These are phyloP conservation scores for Kryptolebias marmoratus DNA, from an alignment of 2,113 vertebrate species.

Conservation along the genomic window DNA sequence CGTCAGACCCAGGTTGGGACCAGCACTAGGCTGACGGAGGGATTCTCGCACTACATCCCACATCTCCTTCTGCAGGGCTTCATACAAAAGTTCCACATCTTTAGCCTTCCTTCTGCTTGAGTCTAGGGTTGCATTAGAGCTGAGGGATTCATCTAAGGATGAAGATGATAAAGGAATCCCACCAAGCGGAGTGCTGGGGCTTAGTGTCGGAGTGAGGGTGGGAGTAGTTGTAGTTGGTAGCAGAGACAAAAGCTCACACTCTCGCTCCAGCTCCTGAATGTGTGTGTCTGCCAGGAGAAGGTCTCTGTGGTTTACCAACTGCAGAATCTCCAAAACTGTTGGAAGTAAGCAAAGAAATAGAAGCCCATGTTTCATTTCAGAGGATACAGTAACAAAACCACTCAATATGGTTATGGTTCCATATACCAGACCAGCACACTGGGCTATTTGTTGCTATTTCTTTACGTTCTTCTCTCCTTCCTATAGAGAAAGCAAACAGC, in stretches of 20 bases:
- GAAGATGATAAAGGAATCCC: constrained; percentile 31
- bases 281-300: constrained; percentile 87
- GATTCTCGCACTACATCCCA: constrained; percentile 88
- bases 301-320: constrained; percentile 87
- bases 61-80: constrained; percentile 88
- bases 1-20: constrained; percentile 84
- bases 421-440: constrained; percentile 40
- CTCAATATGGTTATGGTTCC: constrained; percentile 1
- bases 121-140: constrained; percentile 69
- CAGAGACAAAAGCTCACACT: constrained; percentile 80
- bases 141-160: constrained; percentile 57
- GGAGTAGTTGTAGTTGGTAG: constrained; percentile 52
- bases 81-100: constrained; percentile 89
- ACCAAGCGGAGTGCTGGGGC: constrained; percentile 33
- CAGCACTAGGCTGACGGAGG: constrained; percentile 78
- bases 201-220: constrained; percentile 38
- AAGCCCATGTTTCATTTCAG: neutral
- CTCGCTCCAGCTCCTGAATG: constrained; percentile 88
- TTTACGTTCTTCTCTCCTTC: constrained; percentile 46
- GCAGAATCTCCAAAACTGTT: constrained; percentile 89
- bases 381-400: neutral
- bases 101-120: constrained; percentile 83
- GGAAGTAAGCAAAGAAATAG: constrained; percentile 1
- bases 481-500: constrained; percentile 49
- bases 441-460: constrained; percentile 41